Conservation (phyloP, 2,113 vertebrate species). For the Saccopteryx leptura region DNA sequence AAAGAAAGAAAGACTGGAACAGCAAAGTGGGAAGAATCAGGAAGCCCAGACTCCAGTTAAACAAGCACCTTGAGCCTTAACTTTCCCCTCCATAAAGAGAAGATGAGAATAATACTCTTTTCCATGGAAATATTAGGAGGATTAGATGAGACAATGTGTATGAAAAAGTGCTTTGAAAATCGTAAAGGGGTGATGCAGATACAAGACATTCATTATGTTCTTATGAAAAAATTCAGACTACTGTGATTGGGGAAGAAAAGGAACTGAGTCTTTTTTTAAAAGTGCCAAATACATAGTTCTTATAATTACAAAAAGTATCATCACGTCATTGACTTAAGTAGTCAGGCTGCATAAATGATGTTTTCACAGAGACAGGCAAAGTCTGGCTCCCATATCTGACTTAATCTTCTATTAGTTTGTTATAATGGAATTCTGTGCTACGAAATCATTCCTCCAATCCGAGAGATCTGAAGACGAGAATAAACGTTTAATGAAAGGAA, state of each 20-base stretch:
- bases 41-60: conserved; percentile 26
- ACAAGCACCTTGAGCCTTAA: neutral
- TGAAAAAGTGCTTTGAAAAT: conserved; percentile 53
- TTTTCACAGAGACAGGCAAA: conserved; percentile 5
- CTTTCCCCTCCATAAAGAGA: neutral
- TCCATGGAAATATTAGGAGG: neutral
- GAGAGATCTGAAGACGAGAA: neutral
- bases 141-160: conserved; percentile 64
- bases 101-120: conserved; percentile 1
- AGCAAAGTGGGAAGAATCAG: neutral
- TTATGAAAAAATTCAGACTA: conserved; percentile 55
- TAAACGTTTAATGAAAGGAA: neutral
- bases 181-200: conserved; percentile 45
- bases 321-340: conserved; percentile 15
- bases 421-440: conserved; percentile 28
- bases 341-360: neutral
- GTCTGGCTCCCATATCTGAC: neutral
- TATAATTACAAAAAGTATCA: conserved; percentile 64
- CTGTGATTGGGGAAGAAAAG: conserved; percentile 32
- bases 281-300: conserved; percentile 52
- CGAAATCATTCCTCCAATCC: conserved; percentile 30
- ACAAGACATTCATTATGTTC: conserved; percentile 64
- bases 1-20: neutral
- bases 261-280: neutral
- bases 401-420: conserved; percentile 29